Conservation (phyloP, 2,113 vertebrate species). For the Podarcis muralis region DNA sequence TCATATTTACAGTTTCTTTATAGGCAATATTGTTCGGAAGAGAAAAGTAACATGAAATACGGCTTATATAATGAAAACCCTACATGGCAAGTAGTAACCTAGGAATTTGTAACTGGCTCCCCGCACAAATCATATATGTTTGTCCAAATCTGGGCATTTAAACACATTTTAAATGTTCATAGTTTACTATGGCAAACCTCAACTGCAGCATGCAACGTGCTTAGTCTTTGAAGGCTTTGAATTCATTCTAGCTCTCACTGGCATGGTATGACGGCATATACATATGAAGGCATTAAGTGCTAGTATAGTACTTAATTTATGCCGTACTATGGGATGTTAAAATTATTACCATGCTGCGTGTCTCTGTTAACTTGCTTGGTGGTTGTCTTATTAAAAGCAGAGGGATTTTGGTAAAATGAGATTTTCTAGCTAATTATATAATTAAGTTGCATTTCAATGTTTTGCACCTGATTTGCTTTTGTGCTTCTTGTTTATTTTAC, state of each 20-base stretch:
- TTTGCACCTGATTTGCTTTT: too few relatives aligned
- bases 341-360: background rate
- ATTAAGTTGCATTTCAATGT: too few relatives aligned
- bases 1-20: constrained; percentile 68
- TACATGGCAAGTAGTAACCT: too few relatives aligned
- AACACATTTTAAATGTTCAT: background rate
- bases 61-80: constrained; percentile 62
- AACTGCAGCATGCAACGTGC: too few relatives aligned
- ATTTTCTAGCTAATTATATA: too few relatives aligned
- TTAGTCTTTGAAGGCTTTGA: background rate
- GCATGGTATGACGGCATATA: background rate
- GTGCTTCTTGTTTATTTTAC: too few relatives aligned
- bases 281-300: background rate
- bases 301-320: background rate
- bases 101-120: too few relatives aligned
- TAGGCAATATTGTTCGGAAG: constrained; percentile 54
- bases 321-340: background rate
- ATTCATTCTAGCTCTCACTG: background rate
- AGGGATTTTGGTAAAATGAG: too few relatives aligned
- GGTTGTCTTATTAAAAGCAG: too few relatives aligned
- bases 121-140: constrained; percentile 26
- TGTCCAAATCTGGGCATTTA: background rate
- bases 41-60: constrained; percentile 66
- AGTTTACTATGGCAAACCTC: too few relatives aligned
- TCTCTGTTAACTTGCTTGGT: background rate